Percentiles rank a stretch among this genome's conserved stretches.
phyloP scores from a whole-genome alignment of 2,797 vertebrate genomes.

The Notolepis coatsorum region DNA sequence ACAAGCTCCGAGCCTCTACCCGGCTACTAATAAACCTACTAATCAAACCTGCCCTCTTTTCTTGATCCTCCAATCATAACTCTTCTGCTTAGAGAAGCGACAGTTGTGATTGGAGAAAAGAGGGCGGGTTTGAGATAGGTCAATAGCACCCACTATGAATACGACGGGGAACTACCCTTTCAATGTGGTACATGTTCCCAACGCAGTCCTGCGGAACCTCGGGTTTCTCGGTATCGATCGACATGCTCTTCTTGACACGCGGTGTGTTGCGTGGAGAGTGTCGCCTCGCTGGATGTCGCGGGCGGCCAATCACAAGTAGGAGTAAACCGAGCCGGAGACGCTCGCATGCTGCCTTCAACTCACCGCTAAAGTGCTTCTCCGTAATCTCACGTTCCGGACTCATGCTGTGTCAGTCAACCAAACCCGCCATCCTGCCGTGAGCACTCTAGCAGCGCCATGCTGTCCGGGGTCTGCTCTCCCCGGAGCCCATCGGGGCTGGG shows the following conservation, averaged over 20 bases:
- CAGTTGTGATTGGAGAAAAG: no score
- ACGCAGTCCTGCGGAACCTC: conserved; percentile 46
- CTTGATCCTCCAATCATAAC: no score
- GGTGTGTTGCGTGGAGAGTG: conserved; percentile 41
- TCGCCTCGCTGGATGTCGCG: conserved; percentile 48
- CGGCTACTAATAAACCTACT: no score
- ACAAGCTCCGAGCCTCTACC: no score
- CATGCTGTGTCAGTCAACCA: conserved; percentile 57
- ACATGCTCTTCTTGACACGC: conserved; percentile 60
- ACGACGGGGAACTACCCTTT: conserved; percentile 34
- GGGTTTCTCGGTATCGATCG: conserved; percentile 41
- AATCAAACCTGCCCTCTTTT: no score
- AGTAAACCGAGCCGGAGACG: conserved; percentile 48
- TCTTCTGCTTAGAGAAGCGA: no score
- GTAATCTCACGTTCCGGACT: conserved; percentile 63
- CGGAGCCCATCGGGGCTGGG: conserved; percentile 46
- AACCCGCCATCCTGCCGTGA: conserved; percentile 38
- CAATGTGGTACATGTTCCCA: conserved; percentile 51
- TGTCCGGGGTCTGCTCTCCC: conserved; percentile 48
- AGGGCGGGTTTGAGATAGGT: no score
- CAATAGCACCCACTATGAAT: conserved; percentile 55
- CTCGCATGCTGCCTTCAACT: conserved; percentile 69
- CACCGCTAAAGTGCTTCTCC: conserved; percentile 78
- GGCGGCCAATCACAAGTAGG: conserved; percentile 44
- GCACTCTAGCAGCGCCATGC: conserved; percentile 44